Base-by-base conservation (phyloP, 2,797 vertebrate genomes). In the Telmatherina bonti region DNA sequence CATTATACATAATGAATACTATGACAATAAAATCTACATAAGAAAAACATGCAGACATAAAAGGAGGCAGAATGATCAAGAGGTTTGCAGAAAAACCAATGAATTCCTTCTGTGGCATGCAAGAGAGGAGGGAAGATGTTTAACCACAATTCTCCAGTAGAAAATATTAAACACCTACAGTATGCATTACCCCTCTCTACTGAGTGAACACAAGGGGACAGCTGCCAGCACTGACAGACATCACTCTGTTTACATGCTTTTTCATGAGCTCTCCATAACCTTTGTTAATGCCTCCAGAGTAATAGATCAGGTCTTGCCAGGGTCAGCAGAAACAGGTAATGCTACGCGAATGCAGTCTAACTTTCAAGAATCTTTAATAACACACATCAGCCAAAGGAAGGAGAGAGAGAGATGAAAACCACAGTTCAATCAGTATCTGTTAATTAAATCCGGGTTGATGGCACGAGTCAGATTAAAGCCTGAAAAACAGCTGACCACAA, bases 131-230 rank as follows among this genome's bases (percentile, higher is more conserved):
- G 24, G 57, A 63, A 66, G 70, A 72, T 72, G 64, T 81, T 76
- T 78, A 78, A 78, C 81, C 75, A 62, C 76, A 76, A 62, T 51
- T 29, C 60, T 60, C 29, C 52, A 16, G 56, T 66, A 59, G 83
- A 89, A 87, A 86, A 84, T 87, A 85, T 82, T 84, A 60, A 89
- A 90, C 76, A 70, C 62, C 81, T 76, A 62, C 67, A 51, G 15
- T 29, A 38, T 62, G 65, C 26, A 64, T 81, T 70, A 45, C 36
- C 62, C 60, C 20, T 57, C 36, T 55, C 38, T 27, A 55, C 65
- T 41, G 54, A 18, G 55, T 41, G 55, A 82, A 76, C 76, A 68
- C 56, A 38, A 10, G 57, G 60, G 70, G 72, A 77, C 10, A 31
- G 69, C 85, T 79, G 70, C 63, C 83, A 83, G 69, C 68, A 12